Evolutionary conservation across 2,797 vertebrate species (phyloP).

Genomic region (Macroramphosus scolopax): DNA sequence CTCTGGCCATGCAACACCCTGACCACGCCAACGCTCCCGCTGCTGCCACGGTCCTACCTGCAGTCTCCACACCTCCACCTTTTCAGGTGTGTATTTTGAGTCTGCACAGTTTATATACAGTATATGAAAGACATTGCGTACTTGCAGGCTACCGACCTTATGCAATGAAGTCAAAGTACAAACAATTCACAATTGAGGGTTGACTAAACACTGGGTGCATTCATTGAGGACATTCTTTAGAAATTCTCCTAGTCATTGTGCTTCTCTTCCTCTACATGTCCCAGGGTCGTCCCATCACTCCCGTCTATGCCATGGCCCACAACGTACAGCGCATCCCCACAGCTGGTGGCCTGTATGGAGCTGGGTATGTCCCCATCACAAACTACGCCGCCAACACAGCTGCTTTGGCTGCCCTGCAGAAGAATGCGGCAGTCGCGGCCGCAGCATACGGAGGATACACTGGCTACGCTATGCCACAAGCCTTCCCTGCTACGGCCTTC

Average conservation of each 20-base stretch:
- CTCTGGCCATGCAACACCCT: slow-evolving; percentile 87
- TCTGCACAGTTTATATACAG: too few relatives aligned
- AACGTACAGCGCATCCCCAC: slow-evolving; percentile 90
- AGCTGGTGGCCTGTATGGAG: slow-evolving; percentile 85
- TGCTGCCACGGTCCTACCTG: slow-evolving; percentile 81
- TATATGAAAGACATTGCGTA: too few relatives aligned
- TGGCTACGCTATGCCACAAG: slow-evolving; percentile 87
- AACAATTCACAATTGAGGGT: too few relatives aligned
- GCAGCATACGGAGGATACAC: slow-evolving; percentile 86
- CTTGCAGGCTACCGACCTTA: too few relatives aligned
- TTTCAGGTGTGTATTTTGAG: slow-evolving; percentile 84
- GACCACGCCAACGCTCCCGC: slow-evolving; percentile 81
- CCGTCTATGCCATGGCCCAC: slow-evolving; percentile 94
- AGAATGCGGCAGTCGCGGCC: slow-evolving; percentile 83
- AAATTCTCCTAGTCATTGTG: too few relatives aligned
- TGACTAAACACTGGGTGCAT: too few relatives aligned
- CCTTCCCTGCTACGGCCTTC: slow-evolving; percentile 88
- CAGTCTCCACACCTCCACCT: slow-evolving; percentile 93
- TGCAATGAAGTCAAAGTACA: too few relatives aligned
- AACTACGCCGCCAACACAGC: slow-evolving; percentile 84
- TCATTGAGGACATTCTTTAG: too few relatives aligned
- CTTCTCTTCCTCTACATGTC: background rate
- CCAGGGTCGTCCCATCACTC: slow-evolving; percentile 95
- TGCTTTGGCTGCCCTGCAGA: slow-evolving; percentile 93
- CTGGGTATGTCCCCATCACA: slow-evolving; percentile 88